These are phyloP conservation scores for Tretioscincus oriximinensis DNA, from an alignment of 2,113 vertebrate species.

Conservation along the genomic window DNA sequence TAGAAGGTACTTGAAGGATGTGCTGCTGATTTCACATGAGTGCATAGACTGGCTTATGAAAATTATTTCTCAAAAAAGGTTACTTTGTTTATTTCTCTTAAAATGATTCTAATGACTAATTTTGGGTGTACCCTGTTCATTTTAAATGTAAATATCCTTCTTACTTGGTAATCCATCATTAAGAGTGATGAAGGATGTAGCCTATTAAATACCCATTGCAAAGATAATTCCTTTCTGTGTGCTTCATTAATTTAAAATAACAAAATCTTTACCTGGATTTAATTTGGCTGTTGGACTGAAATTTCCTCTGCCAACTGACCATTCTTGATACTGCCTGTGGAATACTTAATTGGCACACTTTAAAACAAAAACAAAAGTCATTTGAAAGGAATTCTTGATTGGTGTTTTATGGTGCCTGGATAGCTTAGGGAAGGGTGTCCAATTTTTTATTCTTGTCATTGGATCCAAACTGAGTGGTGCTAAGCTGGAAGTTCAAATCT, in stretches of 20 bases:
- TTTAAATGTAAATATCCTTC: not conserved
- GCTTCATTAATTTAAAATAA: not conserved
- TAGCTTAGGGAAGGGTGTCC: not conserved
- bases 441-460: not conserved
- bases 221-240: not conserved
- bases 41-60: not conserved
- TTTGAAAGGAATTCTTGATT: not conserved
- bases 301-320: not conserved
- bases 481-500: conserved; percentile 24
- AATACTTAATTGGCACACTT: not conserved
- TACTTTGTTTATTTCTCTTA: not conserved
- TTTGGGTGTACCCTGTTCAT: not conserved
- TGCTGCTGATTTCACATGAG: too few relatives aligned
- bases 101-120: not conserved
- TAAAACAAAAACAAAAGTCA: not conserved
- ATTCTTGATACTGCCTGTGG: not conserved
- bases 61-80: not conserved
- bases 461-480: not conserved
- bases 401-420: not conserved
- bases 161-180: not conserved
- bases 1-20: too few relatives aligned
- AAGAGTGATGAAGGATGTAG: not conserved
- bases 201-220: not conserved
- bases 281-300: not conserved
- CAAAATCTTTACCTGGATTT: not conserved